Conservation (phyloP, 2,797 vertebrate species). For the Microctenopoma steveboyesi region DNA sequence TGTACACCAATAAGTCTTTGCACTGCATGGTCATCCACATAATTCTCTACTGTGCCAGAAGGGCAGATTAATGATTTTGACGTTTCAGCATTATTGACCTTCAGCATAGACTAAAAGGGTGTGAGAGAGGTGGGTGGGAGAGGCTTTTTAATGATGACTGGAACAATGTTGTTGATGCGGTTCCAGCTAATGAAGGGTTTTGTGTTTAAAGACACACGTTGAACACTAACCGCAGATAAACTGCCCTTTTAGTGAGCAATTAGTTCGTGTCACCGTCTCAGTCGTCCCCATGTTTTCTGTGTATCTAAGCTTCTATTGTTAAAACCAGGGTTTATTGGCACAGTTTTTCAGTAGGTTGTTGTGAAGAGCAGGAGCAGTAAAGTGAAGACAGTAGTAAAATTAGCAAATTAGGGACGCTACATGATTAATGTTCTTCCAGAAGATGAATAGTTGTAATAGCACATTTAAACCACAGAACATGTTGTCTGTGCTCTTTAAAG, state of each 20-base stretch:
- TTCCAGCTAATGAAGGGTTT: slow-evolving; percentile 29
- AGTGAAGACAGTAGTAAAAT: not conserved
- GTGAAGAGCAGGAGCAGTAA: not conserved
- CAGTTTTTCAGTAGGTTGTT: not conserved
- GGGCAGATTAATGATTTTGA: slow-evolving; percentile 51
- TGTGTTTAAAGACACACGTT: slow-evolving; percentile 21
- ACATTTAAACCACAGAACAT: too few species aligned
- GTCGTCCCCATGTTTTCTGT: slow-evolving; percentile 1
- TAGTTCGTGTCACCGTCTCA: slow-evolving; percentile 28
- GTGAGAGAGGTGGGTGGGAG: slow-evolving; percentile 8
- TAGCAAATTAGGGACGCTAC: too few species aligned
- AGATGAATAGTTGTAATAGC: too few species aligned
- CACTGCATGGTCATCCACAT: slow-evolving; percentile 36
- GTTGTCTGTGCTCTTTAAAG: too few species aligned
- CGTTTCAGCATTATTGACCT: slow-evolving; percentile 61
- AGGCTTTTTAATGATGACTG: slow-evolving; percentile 36
- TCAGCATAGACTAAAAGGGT: slow-evolving; percentile 19
- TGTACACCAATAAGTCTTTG: slow-evolving; percentile 16
- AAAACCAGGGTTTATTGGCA: not conserved
- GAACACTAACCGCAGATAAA: slow-evolving; percentile 19
- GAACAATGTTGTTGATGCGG: slow-evolving; percentile 19
- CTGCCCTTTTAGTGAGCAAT: slow-evolving; percentile 27
- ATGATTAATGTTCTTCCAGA: not conserved
- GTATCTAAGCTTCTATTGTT: slow-evolving; percentile 1
- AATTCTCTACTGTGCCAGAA: slow-evolving; percentile 17